Base-by-base conservation (phyloP, 2,888 invertebrate genomes). In the Gonocerus acuteangulatus region DNA sequence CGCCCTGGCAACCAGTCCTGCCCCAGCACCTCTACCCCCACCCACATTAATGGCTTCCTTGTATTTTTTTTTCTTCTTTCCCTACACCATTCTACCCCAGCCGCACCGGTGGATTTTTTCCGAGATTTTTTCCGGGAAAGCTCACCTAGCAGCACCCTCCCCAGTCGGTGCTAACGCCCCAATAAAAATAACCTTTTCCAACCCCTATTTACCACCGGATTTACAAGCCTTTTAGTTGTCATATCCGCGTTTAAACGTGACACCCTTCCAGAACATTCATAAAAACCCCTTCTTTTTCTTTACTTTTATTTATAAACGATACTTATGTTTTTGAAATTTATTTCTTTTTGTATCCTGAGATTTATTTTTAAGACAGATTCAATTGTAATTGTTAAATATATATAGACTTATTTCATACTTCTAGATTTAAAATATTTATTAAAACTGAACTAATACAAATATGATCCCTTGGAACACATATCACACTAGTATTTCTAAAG, bases 1-100 rank as follows among this genome's bases (percentile, higher is more conserved):
- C 47, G 48, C 34, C 59, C 15, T 59, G 59, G 59, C 48, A 48
- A 59, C 59, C 21, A 19, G 59, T 19, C 32, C 42, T 39, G 39
- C 54, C 22, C 34, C 51, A 7, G n/a, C 2, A 47, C 45, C 27
- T 32, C 48, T 16, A 19, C 59, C 48, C 59, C 59, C 47, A 15
- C 59, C 59, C 16, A 39, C 59, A 39, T 39, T 48, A 59, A 59
- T 48, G 48, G 59, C 59, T 32, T 39, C 48, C 48, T 59, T 18
- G 15, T 47, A 11, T 27, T 57, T 47, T 47, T 45, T 51, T 47
- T 57, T 32, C 39, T n/a, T 39, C 15, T n/a, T 15, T 39, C 39
- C 39, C 13, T 15, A 39, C 39, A 39, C n/a, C 15, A 39, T n/a
- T n/a, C n/a, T n/a, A n/a, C 39, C 39, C 15, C 39, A 6, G 9